A percentile compares a stretch with the other conserved stretches of the same genome.
Conservation (phyloP, 92 coral and sea anemone genomes). For the Parazoanthus swiftii region DNA sequence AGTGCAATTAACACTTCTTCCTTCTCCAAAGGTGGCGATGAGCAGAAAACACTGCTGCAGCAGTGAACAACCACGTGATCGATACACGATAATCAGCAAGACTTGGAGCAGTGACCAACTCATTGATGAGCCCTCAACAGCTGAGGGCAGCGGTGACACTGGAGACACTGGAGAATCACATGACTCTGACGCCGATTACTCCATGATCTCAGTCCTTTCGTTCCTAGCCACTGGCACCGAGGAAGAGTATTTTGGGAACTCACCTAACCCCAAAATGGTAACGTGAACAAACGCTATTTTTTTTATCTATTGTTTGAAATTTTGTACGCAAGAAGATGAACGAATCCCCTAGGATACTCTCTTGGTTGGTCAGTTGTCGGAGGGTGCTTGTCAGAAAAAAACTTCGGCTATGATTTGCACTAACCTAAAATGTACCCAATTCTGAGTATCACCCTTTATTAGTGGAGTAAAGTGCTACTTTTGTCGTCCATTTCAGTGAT, state of each 20-base stretch:
- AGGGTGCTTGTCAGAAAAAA: too few relatives aligned
- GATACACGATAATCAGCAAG: not conserved
- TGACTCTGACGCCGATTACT: constrained; percentile 10
- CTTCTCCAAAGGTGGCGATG: not conserved
- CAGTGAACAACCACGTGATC: not conserved
- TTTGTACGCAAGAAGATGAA: too few relatives aligned
- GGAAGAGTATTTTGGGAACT: not conserved
- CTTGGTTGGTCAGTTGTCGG: too few relatives aligned
- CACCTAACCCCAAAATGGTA: not conserved
- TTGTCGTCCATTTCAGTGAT: too few relatives aligned
- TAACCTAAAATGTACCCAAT: too few relatives aligned
- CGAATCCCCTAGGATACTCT: too few relatives aligned
- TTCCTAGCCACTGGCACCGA: constrained; percentile 19
- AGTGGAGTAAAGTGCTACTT: too few relatives aligned
- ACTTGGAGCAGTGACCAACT: constrained; percentile 21
- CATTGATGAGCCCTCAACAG: constrained; percentile 8
- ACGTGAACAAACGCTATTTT: not conserved
- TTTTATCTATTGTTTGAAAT: too few relatives aligned
- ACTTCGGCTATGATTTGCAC: too few relatives aligned
- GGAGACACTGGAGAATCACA: not conserved
- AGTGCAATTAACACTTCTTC: not conserved
- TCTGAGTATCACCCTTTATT: too few relatives aligned
- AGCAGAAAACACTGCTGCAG: not conserved
- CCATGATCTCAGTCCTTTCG: constrained; percentile 16
- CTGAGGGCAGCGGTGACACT: not conserved